Evolutionary conservation across 2,797 vertebrate species (phyloP).

Genomic region (Oreortyx pictus): DNA sequence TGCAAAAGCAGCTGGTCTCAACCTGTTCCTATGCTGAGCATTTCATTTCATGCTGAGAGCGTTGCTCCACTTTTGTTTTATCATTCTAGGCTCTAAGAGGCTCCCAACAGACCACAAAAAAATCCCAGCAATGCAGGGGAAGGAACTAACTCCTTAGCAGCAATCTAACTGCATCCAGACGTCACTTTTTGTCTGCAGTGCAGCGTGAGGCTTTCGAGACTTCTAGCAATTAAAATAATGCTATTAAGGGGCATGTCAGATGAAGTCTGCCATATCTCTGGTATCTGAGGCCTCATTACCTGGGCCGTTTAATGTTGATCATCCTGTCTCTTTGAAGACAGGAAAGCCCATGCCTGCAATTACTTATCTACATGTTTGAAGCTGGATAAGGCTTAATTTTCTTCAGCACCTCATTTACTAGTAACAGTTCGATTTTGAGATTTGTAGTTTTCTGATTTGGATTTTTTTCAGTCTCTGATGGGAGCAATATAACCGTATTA

Average conservation of each 20-base stretch:
- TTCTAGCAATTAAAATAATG: conserved; percentile 50
- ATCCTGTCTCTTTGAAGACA: conserved; percentile 1
- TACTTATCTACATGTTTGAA: conserved; percentile 17
- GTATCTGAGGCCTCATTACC: conserved; percentile 32
- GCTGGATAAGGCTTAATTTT: not conserved
- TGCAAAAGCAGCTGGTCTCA: conserved; percentile 43
- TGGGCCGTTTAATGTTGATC: not conserved
- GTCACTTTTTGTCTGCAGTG: not conserved
- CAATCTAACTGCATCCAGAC: not conserved
- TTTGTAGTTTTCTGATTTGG: not conserved
- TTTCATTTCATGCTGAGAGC: conserved; percentile 29
- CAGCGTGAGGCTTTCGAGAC: not conserved
- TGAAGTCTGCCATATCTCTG: not conserved
- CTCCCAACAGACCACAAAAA: conserved; percentile 2
- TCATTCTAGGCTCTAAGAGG: conserved; percentile 17
- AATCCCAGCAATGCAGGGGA: conserved; percentile 29
- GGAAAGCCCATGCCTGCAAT: not conserved
- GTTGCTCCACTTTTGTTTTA: conserved; percentile 21
- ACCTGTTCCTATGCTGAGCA: not conserved
- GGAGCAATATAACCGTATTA: not conserved
- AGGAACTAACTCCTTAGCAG: conserved; percentile 27
- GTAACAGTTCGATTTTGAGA: not conserved
- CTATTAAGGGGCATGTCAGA: not conserved
- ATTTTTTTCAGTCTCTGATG: not conserved
- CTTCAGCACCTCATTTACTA: not conserved